Base-by-base conservation (phyloP, 2,888 invertebrate species). In the Drosophila rellima region DNA sequence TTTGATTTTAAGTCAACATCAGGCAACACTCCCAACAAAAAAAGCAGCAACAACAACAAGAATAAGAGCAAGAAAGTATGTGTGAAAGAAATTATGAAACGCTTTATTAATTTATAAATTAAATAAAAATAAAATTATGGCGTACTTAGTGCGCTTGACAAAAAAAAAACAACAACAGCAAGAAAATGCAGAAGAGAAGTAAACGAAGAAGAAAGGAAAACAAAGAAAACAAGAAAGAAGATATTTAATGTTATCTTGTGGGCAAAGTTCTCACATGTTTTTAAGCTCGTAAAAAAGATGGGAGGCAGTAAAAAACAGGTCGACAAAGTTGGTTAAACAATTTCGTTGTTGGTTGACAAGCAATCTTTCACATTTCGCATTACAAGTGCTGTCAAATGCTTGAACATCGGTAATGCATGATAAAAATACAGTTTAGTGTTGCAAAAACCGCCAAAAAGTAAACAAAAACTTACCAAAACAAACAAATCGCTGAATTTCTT, bases 81-180 rank as follows among this genome's bases (percentile, higher is more conserved):
- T 79, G 74, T 80, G 73, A 78, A 87, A 70, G 79, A 78, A 87
- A 70, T 76, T 77, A 82, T 87, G 66, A 85, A 82, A 80, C 70
- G 85, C 90, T 86, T 90, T 86, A 83, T 73, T 88, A 76, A 90
- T 88, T 87, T 90, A 71, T 82, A 85, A 89, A 89, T 74, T 66
- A 67, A 66, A 70, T 54, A 68, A 66, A 50, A 54, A 31, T 52
- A 75, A 77, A 72, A 70, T 75, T 62, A 85, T 83, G 78, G 85
- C 63, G 78, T 72, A 89, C 82, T 55, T 65, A 82, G 89, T 82
- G 87, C 33, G 87, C 78, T 80, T 82, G 76, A 79, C 61, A 81
- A 88, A 86, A 82, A 86, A 80, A 65, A 52, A 50, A 17, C 33
- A 59, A 61, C 55, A 64, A 55, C 59, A 64, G 33, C 20, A 51